Evolutionary conservation across 2,113 vertebrate genomes (phyloP).

Genomic region (Rostratula benghalensis): DNA sequence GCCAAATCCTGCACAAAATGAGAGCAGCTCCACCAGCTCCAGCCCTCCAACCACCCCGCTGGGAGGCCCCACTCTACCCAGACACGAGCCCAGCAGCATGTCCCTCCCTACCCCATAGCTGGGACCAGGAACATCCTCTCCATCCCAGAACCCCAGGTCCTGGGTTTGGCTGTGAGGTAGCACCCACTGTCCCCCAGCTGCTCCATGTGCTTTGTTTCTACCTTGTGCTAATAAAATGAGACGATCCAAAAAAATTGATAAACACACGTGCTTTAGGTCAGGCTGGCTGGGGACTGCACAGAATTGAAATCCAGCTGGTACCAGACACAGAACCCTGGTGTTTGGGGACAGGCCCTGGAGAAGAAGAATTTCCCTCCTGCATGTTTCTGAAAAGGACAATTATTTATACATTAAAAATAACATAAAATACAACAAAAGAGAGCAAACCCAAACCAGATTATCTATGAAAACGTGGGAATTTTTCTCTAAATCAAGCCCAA

Average conservation of each 20-base stretch:
- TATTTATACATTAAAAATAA: not conserved
- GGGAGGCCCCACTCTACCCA: not conserved
- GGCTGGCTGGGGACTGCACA: too few relatives aligned
- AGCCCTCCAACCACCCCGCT: not conserved
- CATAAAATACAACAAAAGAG: not conserved
- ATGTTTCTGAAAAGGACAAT: not conserved
- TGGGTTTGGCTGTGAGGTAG: not conserved
- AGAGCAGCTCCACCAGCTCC: not conserved
- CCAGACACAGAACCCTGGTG: too few relatives aligned
- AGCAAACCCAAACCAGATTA: not conserved
- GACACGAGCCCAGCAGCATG: accelerated
- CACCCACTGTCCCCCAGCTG: accelerated
- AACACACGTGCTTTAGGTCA: too few relatives aligned
- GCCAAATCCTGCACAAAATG: not conserved
- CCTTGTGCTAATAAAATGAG: too few relatives aligned
- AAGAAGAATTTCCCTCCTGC: not conserved
- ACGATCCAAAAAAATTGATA: too few relatives aligned
- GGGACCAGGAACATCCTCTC: not conserved
- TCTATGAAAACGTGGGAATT: not conserved
- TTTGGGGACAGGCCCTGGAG: not conserved
- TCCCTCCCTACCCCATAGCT: accelerated
- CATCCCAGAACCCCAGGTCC: not conserved
- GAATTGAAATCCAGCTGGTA: too few relatives aligned
- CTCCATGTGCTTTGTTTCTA: accelerated
- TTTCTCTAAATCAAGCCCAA: not conserved